Percentiles rank a stretch among this genome's conserved stretches.
Conservation (phyloP, 2,113 vertebrate species). For the Apistogramma diplotaenia region DNA sequence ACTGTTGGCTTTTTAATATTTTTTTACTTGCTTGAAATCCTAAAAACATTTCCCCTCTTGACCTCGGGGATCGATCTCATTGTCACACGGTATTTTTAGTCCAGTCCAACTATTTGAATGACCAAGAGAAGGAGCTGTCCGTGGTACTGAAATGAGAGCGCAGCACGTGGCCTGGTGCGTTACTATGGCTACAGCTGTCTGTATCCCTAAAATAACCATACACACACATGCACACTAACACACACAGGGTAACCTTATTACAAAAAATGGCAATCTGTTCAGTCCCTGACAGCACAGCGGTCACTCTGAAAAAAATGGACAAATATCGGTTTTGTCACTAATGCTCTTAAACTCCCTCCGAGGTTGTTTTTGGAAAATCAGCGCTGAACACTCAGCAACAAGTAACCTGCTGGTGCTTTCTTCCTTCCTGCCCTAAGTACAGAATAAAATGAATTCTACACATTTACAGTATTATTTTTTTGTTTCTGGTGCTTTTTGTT, state of each 20-base stretch:
- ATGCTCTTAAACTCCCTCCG: neutral
- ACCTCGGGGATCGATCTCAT: neutral
- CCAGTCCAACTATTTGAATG: neutral
- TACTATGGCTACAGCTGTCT: conserved; percentile 73
- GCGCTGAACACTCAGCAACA: conserved; percentile 20
- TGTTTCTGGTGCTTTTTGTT: neutral
- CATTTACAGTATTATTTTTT: neutral
- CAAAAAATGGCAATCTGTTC: conserved; percentile 42
- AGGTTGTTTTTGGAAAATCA: neutral
- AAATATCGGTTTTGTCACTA: neutral
- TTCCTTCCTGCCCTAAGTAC: neutral
- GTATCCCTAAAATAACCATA: conserved; percentile 70
- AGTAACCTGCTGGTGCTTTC: neutral
- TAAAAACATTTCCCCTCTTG: neutral
- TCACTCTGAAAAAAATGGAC: conserved; percentile 12
- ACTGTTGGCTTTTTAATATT: conserved; percentile 6
- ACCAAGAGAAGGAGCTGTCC: conserved; percentile 43
- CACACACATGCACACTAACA: neutral
- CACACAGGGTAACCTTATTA: conserved; percentile 55
- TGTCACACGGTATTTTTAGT: neutral
- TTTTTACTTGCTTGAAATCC: neutral
- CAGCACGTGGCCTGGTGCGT: conserved; percentile 58
- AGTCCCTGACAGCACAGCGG: neutral
- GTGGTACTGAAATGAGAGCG: conserved; percentile 60
- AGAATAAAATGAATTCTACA: neutral